Percentiles rank a stretch among this genome's conserved stretches.
Conservation (phyloP, 2,888 invertebrate genomes). For the Microdon myrmicae region DNA sequence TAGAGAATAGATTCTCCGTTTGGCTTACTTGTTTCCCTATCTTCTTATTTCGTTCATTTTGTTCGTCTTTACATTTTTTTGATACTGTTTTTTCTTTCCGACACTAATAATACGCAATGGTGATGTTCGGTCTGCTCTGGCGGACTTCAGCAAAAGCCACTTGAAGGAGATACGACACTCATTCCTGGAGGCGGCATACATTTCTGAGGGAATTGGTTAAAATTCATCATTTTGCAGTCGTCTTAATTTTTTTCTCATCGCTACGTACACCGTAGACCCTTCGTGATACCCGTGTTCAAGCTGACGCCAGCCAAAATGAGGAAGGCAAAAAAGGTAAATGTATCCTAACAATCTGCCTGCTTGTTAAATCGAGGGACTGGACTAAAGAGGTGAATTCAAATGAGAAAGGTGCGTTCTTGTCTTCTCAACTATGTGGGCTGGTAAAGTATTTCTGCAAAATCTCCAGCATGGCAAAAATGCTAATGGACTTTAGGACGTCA, state of each 20-base stretch:
- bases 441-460: constrained; percentile 25
- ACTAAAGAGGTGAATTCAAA: constrained; percentile 27
- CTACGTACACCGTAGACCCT: too few relatives aligned
- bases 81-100: constrained; percentile 15
- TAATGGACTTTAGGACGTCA: too few relatives aligned
- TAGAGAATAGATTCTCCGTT: constrained; percentile 2
- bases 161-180: constrained; percentile 45
- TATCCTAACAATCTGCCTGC: constrained; percentile 42
- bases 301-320: constrained; percentile 16
- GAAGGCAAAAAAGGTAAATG: constrained; percentile 18
- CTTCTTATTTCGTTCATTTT: constrained; percentile 4
- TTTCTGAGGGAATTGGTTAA: constrained; percentile 37
- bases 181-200: constrained; percentile 26
- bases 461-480: too few relatives aligned
- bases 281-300: too few relatives aligned
- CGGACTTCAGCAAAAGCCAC: constrained; percentile 36
- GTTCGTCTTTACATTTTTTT: not conserved
- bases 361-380: constrained; percentile 37
- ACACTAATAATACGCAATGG: constrained; percentile 40
- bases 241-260: constrained; percentile 7
- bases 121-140: constrained; percentile 22
- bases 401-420: constrained; percentile 33
- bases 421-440: constrained; percentile 30
- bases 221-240: constrained; percentile 43
- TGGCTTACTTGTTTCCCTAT: constrained; percentile 6